Conservation (phyloP, 2,113 vertebrate genomes). For the Pholis gunnellus region DNA sequence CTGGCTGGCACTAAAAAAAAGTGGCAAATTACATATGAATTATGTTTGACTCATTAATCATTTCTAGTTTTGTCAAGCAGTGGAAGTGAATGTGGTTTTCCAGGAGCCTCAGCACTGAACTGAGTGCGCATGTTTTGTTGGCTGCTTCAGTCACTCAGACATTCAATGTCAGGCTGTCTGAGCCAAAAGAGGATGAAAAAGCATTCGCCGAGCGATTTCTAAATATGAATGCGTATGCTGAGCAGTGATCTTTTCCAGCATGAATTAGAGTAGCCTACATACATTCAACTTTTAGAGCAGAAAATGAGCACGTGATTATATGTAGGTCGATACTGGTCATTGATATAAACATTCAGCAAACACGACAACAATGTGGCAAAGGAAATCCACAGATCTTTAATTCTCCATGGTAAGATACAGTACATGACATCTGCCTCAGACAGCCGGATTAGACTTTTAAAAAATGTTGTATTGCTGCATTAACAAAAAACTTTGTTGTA, state of each 20-base stretch:
- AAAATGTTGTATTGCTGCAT: too few relatives aligned
- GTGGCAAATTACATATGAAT: slow-evolving; percentile 20
- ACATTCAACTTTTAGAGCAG: slow-evolving; percentile 1
- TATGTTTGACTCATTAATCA: slow-evolving; percentile 25
- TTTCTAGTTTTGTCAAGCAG: not conserved
- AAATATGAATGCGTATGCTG: slow-evolving; percentile 44
- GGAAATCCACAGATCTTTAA: slow-evolving; percentile 18
- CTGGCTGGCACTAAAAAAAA: slow-evolving; percentile 15
- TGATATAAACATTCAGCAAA: slow-evolving; percentile 15
- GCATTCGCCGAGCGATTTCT: slow-evolving; percentile 31
- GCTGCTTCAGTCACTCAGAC: slow-evolving; percentile 47
- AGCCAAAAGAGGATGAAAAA: slow-evolving; percentile 53
- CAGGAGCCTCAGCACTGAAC: slow-evolving; percentile 26
- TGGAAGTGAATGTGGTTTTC: slow-evolving; percentile 12
- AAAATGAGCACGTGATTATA: not conserved
- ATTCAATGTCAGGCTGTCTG: slow-evolving; percentile 28
- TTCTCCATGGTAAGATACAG: not conserved
- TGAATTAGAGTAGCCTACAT: not conserved
- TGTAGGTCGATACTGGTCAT: not conserved
- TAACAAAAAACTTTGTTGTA: not conserved
- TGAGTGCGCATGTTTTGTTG: slow-evolving; percentile 6
- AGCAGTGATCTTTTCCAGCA: slow-evolving; percentile 18
- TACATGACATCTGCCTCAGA: slow-evolving; percentile 20
- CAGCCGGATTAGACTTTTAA: too few relatives aligned
- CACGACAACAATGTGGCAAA: slow-evolving; percentile 3